phyloP scores from a whole-genome alignment of 2,888 invertebrate genomes.

The Bembecia ichneumoniformis region DNA sequence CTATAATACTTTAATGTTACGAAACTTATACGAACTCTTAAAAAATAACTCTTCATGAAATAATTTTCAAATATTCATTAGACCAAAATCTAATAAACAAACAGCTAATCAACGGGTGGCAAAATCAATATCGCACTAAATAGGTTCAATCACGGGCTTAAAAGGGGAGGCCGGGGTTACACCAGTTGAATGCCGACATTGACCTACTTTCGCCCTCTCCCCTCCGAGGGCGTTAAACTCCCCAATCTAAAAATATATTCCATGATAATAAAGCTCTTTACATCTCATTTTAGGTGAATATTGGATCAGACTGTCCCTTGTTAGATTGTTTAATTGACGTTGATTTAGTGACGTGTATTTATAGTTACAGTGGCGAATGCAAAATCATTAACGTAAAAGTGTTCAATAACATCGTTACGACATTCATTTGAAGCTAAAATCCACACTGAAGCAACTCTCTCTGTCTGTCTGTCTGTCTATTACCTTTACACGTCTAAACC shows the following conservation, averaged over 20 bases:
- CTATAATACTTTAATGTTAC: too few species aligned
- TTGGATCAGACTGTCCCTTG: slow-evolving; percentile 11
- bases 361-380: too few species aligned
- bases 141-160: slow-evolving; percentile 23
- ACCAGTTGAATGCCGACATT: slow-evolving; percentile 54
- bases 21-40: too few species aligned
- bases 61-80: not conserved
- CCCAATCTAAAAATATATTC: slow-evolving; percentile 22
- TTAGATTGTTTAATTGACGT: not conserved
- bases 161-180: slow-evolving; percentile 16
- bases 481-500: too few species aligned
- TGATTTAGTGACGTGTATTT: not conserved
- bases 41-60: too few species aligned
- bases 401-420: too few species aligned
- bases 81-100: not conserved
- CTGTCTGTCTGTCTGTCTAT: too few species aligned
- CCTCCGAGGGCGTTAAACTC: not conserved
- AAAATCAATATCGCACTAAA: slow-evolving; percentile 20
- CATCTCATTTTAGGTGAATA: slow-evolving; percentile 28
- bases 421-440: too few species aligned
- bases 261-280: slow-evolving; percentile 26
- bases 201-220: slow-evolving; percentile 30
- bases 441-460: too few species aligned
- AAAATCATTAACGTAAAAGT: too few species aligned
- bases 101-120: slow-evolving; percentile 3